Evolutionary conservation across 2,888 invertebrate species (phyloP).

Genomic region (Trichopria drosophilae): DNA sequence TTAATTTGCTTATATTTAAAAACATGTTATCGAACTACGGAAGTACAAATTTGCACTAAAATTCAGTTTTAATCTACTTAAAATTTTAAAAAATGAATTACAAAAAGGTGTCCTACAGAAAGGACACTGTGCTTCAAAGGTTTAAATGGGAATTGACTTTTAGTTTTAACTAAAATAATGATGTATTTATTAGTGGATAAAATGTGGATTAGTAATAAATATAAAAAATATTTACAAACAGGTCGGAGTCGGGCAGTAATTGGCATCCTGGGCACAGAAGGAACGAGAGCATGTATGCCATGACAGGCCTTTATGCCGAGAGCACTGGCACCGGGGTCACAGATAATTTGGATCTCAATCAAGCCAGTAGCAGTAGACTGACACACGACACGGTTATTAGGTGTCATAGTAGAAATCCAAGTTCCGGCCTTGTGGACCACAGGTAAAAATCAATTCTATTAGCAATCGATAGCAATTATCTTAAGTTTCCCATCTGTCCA

Average conservation of each 20-base stretch:
- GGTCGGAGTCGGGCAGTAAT: constrained; percentile 55
- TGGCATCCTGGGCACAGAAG: constrained; percentile 63
- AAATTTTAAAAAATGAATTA: no score
- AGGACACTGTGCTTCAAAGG: no score
- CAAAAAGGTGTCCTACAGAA: no score
- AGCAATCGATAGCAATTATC: no score
- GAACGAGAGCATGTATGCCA: constrained; percentile 87
- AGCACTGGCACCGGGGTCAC: constrained; percentile 63
- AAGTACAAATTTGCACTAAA: no score
- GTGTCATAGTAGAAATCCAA: constrained; percentile 82
- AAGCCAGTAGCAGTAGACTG: constrained; percentile 51
- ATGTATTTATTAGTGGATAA: neutral
- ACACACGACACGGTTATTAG: constrained; percentile 62
- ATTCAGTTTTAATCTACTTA: no score
- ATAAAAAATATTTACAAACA: constrained; percentile 29
- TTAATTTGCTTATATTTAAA: no score
- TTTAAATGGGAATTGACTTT: neutral
- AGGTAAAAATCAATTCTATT: no score
- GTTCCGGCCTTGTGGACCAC: constrained; percentile 70
- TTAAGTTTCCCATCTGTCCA: no score
- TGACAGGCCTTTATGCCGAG: constrained; percentile 83
- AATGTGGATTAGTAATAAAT: neutral
- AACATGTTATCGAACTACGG: no score
- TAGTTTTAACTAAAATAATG: neutral
- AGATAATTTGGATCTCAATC: constrained; percentile 57